phyloP scores from a whole-genome alignment of 2,113 vertebrate species.

The Podocnemis expansa region DNA sequence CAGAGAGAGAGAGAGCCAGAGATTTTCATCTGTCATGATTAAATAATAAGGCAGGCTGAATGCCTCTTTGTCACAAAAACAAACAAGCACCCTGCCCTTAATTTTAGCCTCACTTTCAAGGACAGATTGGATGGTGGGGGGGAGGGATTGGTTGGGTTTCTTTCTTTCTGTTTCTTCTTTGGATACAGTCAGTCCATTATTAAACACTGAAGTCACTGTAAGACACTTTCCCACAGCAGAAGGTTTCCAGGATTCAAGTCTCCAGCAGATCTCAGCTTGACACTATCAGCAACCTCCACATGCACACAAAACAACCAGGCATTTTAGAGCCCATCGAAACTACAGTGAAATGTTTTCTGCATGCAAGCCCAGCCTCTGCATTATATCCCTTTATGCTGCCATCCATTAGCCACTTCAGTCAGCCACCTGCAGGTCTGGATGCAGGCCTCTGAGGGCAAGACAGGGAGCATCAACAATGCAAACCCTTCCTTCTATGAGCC shows the following conservation, averaged over 20 bases:
- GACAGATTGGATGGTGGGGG: background rate
- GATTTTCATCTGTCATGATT: background rate
- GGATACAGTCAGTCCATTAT: background rate
- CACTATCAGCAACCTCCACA: background rate
- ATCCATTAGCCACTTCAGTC: background rate
- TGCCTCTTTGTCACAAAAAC: background rate
- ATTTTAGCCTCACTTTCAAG: background rate
- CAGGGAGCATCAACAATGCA: background rate
- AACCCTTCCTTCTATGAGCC: background rate
- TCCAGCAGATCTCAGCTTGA: background rate
- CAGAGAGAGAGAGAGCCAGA: background rate
- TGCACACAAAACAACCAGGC: background rate
- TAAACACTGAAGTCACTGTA: background rate
- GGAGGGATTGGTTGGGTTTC: background rate
- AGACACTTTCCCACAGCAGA: background rate
- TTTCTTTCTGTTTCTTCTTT: background rate
- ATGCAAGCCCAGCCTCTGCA: no score
- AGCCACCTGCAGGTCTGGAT: background rate
- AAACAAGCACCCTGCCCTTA: background rate
- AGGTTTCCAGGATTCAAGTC: background rate
- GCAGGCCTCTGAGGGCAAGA: background rate
- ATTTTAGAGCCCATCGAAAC: background rate
- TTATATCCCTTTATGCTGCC: accelerated
- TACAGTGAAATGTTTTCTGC: background rate
- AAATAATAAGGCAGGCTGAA: constrained; percentile 8